Evolutionary conservation across 2,113 vertebrate genomes (phyloP), one percentile per base, ranked within the genome.

Genomic region (Lycaon pictus): DNA sequence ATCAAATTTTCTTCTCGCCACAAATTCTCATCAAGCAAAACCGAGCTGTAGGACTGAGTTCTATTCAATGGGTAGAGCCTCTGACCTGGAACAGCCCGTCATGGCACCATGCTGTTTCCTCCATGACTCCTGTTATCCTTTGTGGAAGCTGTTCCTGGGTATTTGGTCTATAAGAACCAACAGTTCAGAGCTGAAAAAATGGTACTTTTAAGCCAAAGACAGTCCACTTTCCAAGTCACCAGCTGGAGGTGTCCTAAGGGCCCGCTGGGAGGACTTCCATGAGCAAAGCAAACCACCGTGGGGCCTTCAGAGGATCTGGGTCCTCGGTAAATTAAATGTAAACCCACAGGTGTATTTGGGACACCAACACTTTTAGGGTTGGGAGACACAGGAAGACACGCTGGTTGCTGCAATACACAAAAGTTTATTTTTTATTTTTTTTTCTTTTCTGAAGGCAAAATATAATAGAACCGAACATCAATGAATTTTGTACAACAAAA

Each of bases 401-500:
- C 84, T 71, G 87, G 88, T 97, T 99, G 98, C 98, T 99, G 99
- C 99, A 98, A 99, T 99, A 99, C 99, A 99, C 99, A 99, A 99
- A 99, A 99, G 98, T 99, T 99, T 99, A 99, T 99, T 99, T 99
- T 99, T 98, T 96, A 98, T 60, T 81, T 93, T 98, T 98, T 98
- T 99, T 98, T 98, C 98, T 99, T 99, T 99, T 99, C 98, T 99
- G 99, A 99, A 99, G 99, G 99, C 98, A 99, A 99, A 99, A 99
- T 99, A 99, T 98, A 99, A 99, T 98, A 99, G 98, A 99, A 99
- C 98, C 98, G 98, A 99, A 99, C 99, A 99, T 99, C 98, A 98
- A 98, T 98, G 98, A 98, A 98, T 99, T 99, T 99, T 99, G 98
- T 99, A 99, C 99, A 99, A 99, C 99, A 99, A 99, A 98, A 99